These are phyloP conservation scores for Zygothrica quintamaculata DNA, from an alignment of 2,888 invertebrate species.

Conservation along the genomic window DNA sequence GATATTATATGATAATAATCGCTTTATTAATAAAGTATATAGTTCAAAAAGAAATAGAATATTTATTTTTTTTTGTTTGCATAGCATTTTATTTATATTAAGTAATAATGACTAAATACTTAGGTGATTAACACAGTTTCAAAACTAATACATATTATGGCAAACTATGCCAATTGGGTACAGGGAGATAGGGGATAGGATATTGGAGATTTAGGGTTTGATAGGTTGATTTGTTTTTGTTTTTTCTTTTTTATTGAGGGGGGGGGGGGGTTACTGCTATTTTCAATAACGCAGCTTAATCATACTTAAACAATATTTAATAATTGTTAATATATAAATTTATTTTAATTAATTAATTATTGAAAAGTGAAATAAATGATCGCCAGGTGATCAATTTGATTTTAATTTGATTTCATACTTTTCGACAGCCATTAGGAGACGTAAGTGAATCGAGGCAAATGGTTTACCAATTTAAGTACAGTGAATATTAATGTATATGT, in stretches of 20 bases:
- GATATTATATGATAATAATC: too few species aligned
- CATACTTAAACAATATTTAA: constrained; percentile 45
- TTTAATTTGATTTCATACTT: constrained; percentile 60
- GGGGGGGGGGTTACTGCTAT: constrained; percentile 21
- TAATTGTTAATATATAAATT: constrained; percentile 40
- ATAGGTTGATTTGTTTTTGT: too few species aligned
- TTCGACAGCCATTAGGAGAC: constrained; percentile 61
- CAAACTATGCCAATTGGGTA: constrained; percentile 29
- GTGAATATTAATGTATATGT: constrained; percentile 38
- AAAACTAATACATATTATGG: constrained; percentile 72
- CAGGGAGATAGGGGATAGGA: too few species aligned
- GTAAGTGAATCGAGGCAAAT: constrained; percentile 52
- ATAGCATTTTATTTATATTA: constrained; percentile 66
- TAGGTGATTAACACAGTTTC: constrained; percentile 79
- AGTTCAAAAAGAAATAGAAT: background rate
- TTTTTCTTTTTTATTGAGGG: too few species aligned
- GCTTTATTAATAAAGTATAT: background rate
- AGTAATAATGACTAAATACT: constrained; percentile 78
- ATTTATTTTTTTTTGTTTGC: constrained; percentile 30
- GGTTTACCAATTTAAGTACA: constrained; percentile 70
- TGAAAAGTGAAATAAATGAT: constrained; percentile 45
- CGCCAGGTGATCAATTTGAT: constrained; percentile 59
- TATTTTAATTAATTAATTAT: too few species aligned
- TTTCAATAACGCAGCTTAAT: constrained; percentile 31
- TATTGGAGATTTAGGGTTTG: too few species aligned